Percentiles rank a stretch among this genome's conserved stretches.
phyloP scores from a whole-genome alignment of 2,888 invertebrate genomes.

The Athalia rosae region DNA sequence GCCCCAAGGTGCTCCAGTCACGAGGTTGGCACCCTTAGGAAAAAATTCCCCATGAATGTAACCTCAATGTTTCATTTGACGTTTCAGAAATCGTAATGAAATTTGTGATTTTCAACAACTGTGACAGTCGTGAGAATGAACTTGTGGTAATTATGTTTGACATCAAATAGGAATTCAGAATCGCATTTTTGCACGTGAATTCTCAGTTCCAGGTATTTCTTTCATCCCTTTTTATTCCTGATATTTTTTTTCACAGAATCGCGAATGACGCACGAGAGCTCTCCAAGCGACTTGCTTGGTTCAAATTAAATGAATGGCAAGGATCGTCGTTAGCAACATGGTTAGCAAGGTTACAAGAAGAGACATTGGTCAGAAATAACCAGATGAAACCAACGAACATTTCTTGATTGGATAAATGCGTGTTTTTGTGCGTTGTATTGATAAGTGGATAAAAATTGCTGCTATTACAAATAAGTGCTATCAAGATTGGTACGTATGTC shows the following conservation, averaged over 20 bases:
- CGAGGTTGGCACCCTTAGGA: neutral
- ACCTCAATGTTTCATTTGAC: conserved; percentile 16
- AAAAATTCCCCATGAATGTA: conserved; percentile 3
- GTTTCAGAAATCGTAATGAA: neutral
- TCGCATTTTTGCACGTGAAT: neutral
- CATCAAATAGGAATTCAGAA: neutral
- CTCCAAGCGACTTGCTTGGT: conserved; percentile 2
- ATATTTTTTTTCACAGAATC: neutral
- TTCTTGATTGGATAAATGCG: conserved; percentile 37
- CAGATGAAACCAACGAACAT: conserved; percentile 40
- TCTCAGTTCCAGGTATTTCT: too few relatives aligned
- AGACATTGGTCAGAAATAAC: conserved; percentile 43
- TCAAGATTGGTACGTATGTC: conserved; percentile 23
- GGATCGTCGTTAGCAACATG: neutral
- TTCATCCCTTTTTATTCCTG: too few relatives aligned
- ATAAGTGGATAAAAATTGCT: conserved; percentile 42
- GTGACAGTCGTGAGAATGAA: neutral
- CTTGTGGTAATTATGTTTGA: neutral
- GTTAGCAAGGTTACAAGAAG: neutral
- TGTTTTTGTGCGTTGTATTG: conserved; percentile 19
- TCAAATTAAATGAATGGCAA: conserved; percentile 21
- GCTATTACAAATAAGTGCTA: conserved; percentile 14
- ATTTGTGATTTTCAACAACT: neutral
- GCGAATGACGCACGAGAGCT: conserved; percentile 3
- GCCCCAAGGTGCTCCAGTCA: neutral